phyloP scores from a whole-genome alignment of 2,797 vertebrate genomes.

The Eurystomus glaucurus region DNA sequence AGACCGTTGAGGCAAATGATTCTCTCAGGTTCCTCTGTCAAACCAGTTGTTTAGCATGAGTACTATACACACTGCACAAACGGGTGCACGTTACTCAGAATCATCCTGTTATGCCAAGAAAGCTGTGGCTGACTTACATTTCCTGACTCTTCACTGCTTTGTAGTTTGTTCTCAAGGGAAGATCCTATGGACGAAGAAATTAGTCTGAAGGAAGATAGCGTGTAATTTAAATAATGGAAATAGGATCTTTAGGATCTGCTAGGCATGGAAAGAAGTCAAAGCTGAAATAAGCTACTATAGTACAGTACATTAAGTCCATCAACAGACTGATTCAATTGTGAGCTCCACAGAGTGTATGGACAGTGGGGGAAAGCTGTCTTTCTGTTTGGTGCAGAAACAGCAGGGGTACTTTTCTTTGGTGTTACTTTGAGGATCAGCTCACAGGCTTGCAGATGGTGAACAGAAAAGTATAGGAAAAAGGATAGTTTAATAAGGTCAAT shows the following conservation, averaged over 20 bases:
- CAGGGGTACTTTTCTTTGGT: background rate
- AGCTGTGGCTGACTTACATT: background rate
- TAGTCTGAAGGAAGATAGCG: background rate
- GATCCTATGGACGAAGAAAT: background rate
- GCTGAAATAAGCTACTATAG: background rate
- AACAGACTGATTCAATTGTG: background rate
- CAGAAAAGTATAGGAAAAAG: background rate
- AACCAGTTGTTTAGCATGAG: background rate
- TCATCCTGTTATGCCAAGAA: background rate
- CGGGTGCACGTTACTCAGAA: background rate
- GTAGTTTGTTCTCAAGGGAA: background rate
- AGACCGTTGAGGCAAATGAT: background rate
- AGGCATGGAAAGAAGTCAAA: background rate
- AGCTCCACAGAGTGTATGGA: background rate
- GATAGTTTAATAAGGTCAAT: background rate
- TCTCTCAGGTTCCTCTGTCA: constrained; percentile 1
- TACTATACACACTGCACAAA: background rate
- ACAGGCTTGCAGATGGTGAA: background rate
- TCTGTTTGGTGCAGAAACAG: background rate
- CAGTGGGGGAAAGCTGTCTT: background rate
- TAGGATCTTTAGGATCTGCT: background rate
- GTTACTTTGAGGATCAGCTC: background rate
- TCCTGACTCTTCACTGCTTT: background rate
- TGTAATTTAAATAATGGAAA: background rate
- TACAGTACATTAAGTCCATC: background rate